phyloP scores from a whole-genome alignment of 2,888 invertebrate species.

The Papilio gigon region DNA sequence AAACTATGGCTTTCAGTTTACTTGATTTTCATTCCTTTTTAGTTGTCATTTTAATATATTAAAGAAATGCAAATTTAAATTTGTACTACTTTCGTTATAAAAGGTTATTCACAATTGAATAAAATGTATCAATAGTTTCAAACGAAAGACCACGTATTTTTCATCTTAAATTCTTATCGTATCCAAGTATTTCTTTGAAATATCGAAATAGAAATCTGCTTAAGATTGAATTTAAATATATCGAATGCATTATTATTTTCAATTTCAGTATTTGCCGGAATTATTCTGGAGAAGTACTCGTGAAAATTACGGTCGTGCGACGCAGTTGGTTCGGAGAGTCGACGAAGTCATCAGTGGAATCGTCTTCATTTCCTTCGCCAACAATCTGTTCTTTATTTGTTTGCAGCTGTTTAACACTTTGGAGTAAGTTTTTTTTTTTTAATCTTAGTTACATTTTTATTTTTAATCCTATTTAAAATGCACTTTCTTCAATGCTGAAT shows the following conservation, averaged over 20 bases:
- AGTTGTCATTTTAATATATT: not conserved
- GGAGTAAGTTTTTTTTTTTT: slow-evolving; percentile 75
- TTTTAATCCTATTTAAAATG: no score
- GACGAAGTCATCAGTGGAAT: slow-evolving; percentile 85
- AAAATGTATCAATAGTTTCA: not conserved
- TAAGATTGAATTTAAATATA: slow-evolving; percentile 14
- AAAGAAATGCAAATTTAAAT: no score
- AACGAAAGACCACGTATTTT: not conserved
- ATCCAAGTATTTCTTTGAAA: not conserved
- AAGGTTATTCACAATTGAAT: not conserved
- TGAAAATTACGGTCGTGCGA: slow-evolving; percentile 84
- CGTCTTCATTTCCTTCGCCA: slow-evolving; percentile 86
- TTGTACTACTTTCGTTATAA: no score
- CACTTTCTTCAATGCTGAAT: no score
- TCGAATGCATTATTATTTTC: slow-evolving; percentile 37
- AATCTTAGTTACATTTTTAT: not conserved
- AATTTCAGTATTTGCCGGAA: slow-evolving; percentile 80
- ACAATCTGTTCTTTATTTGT: slow-evolving; percentile 88
- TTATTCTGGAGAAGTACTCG: slow-evolving; percentile 86
- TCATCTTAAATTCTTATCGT: not conserved
- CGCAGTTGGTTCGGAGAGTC: slow-evolving; percentile 82
- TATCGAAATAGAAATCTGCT: not conserved
- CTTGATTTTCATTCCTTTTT: not conserved
- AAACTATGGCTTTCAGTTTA: not conserved
- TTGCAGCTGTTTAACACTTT: slow-evolving; percentile 87